A percentile compares a stretch with the other conserved stretches of the same genome.
These are phyloP conservation scores for Tichodroma muraria DNA, from an alignment of 2,113 vertebrate species.

Conservation along the genomic window DNA sequence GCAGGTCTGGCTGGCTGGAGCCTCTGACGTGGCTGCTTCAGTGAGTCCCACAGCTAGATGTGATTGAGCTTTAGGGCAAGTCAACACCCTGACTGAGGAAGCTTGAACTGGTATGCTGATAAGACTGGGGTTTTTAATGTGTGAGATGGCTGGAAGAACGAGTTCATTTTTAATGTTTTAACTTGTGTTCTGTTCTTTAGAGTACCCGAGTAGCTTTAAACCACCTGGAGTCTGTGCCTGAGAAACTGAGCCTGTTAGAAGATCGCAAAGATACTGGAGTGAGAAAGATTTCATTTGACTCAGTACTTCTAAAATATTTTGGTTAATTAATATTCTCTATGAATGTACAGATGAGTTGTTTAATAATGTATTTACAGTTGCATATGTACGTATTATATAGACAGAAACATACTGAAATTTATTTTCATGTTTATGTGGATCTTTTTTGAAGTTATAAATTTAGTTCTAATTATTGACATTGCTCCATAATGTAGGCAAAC, in stretches of 20 bases:
- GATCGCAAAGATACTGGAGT: conserved; percentile 82
- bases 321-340: neutral
- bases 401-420: neutral
- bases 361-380: neutral
- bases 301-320: conserved; percentile 29
- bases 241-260: conserved; percentile 83
- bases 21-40: neutral
- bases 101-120: neutral
- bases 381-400: neutral
- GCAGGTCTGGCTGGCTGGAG: neutral
- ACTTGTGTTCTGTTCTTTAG: conserved; percentile 69
- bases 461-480: neutral
- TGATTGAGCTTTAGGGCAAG: neutral
- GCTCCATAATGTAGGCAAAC: neutral
- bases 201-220: conserved; percentile 83
- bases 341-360: neutral
- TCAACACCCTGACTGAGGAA: neutral
- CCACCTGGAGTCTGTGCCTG: conserved; percentile 88
- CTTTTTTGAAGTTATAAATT: neutral
- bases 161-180: conserved; percentile 17
- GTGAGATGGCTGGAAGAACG: neutral
- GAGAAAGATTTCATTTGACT: conserved; percentile 61
- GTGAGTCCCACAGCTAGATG: neutral
- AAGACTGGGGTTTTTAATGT: neutral
- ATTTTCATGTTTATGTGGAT: neutral